Base-by-base conservation (phyloP, 2,888 invertebrate genomes). In the Synanthedon formicaeformis region DNA sequence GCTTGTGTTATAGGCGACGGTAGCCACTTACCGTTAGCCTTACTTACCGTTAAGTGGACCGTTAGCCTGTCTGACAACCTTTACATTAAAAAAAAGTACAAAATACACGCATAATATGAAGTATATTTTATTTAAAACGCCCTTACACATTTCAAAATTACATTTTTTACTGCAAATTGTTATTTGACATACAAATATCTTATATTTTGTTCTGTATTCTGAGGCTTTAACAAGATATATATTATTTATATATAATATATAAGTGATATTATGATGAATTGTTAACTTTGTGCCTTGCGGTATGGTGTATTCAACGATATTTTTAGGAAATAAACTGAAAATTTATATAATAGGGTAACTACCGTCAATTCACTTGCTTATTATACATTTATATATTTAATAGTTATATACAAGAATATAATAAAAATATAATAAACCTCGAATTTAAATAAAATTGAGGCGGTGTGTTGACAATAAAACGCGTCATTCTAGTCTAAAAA, bases 401-500 rank as follows among this genome's bases (percentile, higher is more conserved):
- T 49, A 49, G 34, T 49, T 49, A 49, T 70, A 74, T 76, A 78
- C 71, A 74, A 70, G 11, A 13, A 10, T 50, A 48, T 53, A 34
- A 27, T 40, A 18, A 45, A 8, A 16, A 40, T 41, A 10, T 12
- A 23, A 48, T 70, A 73, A 74, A 73, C 73, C 85, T 85, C 84
- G 85, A 84, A 85, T 84, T 80, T 84, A 81, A 72, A 72, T 69
- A 75, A 16, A 75, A 74, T 75, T 67, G 58, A 58, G 73, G 77
- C 74, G 69, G 82, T 78, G 81, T 74, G 74, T 75, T 75, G 85
- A 86, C 86, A 86, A 86, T 86, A 86, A 84, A 72, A 77, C 73
- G 56, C 66, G 72, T 66, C 66, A 76, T 73, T 85, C 85, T 86
- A 86, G 85, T 86, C 85, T 78, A 45, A 34, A 34, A 34, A 34